Conservation (phyloP, 2,888 invertebrate genomes). For the Callinectes sapidus region DNA sequence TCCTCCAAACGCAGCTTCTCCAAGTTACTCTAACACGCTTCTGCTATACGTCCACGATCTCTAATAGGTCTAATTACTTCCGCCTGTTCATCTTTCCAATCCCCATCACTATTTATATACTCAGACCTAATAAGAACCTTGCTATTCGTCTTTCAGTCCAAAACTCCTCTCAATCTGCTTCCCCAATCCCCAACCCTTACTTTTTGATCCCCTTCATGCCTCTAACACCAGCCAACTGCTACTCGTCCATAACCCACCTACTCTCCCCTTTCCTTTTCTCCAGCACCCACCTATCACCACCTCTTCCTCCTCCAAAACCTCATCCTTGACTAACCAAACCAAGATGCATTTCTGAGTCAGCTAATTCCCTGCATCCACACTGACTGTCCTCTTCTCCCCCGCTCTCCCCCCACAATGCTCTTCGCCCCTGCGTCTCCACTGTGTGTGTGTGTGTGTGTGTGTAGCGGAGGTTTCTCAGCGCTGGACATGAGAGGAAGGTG, state of each 20-base stretch:
- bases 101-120: too few relatives aligned
- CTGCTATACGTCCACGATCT: too few relatives aligned
- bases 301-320: background rate
- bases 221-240: too few relatives aligned
- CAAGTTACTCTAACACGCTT: too few relatives aligned
- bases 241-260: background rate
- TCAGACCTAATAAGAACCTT: too few relatives aligned
- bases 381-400: background rate
- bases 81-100: background rate
- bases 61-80: background rate
- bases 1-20: too few relatives aligned
- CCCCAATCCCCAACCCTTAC: background rate
- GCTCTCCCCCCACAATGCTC: background rate
- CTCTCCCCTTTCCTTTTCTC: background rate
- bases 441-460: background rate
- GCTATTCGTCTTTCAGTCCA: background rate
- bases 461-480: background rate
- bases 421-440: background rate
- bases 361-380: background rate
- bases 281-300: background rate
- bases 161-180: background rate
- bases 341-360: too few relatives aligned
- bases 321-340: too few relatives aligned
- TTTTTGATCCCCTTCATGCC: background rate
- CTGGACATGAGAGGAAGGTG: background rate